A percentile compares a stretch with the other conserved stretches of the same genome.
These are phyloP conservation scores for Sycophila texana DNA, from an alignment of 2,888 invertebrate species.

Conservation along the genomic window DNA sequence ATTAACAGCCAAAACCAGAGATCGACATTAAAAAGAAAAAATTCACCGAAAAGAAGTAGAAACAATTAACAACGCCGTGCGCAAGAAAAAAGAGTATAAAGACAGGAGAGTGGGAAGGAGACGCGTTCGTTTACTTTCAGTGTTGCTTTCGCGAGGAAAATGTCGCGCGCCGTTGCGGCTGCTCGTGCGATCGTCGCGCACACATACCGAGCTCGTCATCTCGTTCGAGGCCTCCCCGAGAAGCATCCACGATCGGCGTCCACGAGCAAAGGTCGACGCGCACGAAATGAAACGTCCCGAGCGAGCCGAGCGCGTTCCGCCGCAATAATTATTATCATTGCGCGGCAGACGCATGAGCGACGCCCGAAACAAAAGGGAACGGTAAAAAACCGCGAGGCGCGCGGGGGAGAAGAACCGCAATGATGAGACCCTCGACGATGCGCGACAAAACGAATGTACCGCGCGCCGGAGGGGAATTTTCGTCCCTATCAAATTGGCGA, in stretches of 20 bases:
- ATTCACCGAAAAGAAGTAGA: too few species aligned
- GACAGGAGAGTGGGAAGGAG: background rate
- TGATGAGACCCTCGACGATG: constrained; percentile 59
- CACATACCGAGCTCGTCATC: background rate
- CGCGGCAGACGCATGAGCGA: constrained; percentile 52
- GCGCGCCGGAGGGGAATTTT: background rate
- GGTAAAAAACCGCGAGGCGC: constrained; percentile 53
- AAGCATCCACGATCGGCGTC: background rate
- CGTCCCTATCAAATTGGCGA: background rate
- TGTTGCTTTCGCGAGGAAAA: background rate
- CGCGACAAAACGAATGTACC: background rate
- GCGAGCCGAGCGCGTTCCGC: constrained; percentile 42
- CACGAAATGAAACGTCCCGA: constrained; percentile 28
- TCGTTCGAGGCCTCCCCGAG: background rate
- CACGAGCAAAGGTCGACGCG: background rate
- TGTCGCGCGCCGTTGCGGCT: background rate
- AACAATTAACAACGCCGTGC: too few species aligned
- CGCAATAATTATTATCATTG: constrained; percentile 57
- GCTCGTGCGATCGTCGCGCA: too few species aligned
- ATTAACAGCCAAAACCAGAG: too few species aligned
- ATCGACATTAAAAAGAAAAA: too few species aligned
- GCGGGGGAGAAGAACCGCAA: constrained; percentile 61
- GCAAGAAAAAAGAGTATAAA: too few species aligned
- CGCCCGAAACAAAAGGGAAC: constrained; percentile 63
- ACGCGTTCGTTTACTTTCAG: constrained; percentile 4